These are phyloP conservation scores for Caenorhabditis latens DNA, from an alignment of 1,140 invertebrate species.

Conservation along the genomic window DNA sequence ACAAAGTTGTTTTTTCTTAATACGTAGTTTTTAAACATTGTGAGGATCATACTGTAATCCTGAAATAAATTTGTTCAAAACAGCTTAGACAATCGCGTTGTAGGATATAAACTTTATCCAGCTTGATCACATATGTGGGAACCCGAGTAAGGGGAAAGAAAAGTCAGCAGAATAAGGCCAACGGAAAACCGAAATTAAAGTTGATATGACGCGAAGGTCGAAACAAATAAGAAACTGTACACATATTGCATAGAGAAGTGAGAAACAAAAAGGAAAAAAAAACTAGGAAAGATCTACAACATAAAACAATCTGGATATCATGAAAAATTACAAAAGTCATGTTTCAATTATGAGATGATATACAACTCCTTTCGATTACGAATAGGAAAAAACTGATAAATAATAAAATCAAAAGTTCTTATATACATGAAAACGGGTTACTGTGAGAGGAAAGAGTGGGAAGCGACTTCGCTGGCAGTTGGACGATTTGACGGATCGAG, in stretches of 20 bases:
- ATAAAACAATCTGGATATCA: not conserved
- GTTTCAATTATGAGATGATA: slow-evolving; percentile 40
- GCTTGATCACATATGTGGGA: not conserved
- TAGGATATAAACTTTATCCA: not conserved
- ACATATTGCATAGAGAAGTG: not conserved
- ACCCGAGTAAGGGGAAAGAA: not conserved
- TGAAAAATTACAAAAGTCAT: slow-evolving; percentile 20
- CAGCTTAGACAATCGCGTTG: too few relatives aligned
- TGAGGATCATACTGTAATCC: too few relatives aligned
- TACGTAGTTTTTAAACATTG: too few relatives aligned
- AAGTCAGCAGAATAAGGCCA: not conserved
- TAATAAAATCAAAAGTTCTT: not conserved
- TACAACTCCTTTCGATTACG: not conserved
- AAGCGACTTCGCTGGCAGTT: slow-evolving; percentile 8
- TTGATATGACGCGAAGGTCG: slow-evolving; percentile 26
- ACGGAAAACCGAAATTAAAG: not conserved
- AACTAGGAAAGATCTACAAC: not conserved
- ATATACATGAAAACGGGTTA: slow-evolving; percentile 35
- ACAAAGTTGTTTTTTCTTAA: too few relatives aligned
- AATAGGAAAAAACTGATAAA: not conserved
- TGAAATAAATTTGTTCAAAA: too few relatives aligned
- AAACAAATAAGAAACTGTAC: slow-evolving; percentile 34
- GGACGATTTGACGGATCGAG: slow-evolving; percentile 61
- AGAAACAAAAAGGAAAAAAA: not conserved
- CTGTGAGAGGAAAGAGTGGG: slow-evolving; percentile 55